These are phyloP conservation scores for Holothuria glaberrima DNA, from an alignment of 35 echinoderm and acorn worm genomes.

Conservation along the genomic window DNA sequence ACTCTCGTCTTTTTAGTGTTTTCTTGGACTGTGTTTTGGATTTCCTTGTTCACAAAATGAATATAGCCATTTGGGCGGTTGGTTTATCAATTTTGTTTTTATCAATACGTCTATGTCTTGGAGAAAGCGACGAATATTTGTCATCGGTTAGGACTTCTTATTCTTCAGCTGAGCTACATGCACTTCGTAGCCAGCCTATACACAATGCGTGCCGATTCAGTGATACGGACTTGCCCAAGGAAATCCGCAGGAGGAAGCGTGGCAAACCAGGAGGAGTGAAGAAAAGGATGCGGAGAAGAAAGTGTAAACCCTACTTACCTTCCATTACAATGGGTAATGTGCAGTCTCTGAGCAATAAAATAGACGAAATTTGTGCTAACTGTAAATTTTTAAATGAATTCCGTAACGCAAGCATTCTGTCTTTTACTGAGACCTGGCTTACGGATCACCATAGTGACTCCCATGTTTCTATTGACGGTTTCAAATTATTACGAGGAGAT, in stretches of 20 bases:
- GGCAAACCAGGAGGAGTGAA: not conserved
- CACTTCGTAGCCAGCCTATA: not conserved
- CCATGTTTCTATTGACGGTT: constrained; percentile 58
- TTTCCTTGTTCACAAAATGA: too few relatives aligned
- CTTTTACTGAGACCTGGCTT: too few relatives aligned
- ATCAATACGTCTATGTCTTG: too few relatives aligned
- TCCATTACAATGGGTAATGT: too few relatives aligned
- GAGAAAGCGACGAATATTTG: too few relatives aligned
- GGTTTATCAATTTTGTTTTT: too few relatives aligned
- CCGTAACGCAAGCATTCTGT: constrained; percentile 10
- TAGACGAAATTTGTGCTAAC: constrained; percentile 8
- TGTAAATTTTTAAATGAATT: constrained; percentile 32
- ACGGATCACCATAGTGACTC: constrained; percentile 4
- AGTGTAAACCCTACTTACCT: too few relatives aligned
- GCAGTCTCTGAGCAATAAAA: not conserved
- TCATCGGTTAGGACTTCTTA: too few relatives aligned
- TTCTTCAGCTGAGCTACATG: not conserved
- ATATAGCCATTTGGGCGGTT: too few relatives aligned
- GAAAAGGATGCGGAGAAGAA: not conserved
- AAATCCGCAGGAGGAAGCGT: too few relatives aligned
- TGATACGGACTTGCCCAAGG: not conserved
- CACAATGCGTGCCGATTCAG: not conserved
- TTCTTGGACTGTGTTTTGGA: too few relatives aligned
- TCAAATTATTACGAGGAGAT: constrained; percentile 51
- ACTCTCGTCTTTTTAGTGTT: too few relatives aligned